Conservation (phyloP, 2,797 vertebrate genomes). For the Psittacula echo region DNA sequence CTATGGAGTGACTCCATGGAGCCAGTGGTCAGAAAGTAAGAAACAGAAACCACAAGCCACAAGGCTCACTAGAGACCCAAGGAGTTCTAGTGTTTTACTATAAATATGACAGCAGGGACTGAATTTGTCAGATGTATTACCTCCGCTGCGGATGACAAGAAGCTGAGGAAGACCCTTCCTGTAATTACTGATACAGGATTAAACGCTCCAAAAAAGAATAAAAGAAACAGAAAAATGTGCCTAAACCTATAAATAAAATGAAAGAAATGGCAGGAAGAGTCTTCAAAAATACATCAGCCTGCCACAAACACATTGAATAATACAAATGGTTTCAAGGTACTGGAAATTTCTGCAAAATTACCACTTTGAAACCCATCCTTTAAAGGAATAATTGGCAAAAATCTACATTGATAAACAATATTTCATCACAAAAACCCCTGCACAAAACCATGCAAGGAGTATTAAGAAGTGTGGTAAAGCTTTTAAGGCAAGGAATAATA, state of each 20-base stretch:
- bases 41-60: conserved; percentile 16
- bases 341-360: neutral
- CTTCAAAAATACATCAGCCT: neutral
- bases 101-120: neutral
- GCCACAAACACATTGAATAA: neutral
- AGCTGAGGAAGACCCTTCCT: neutral
- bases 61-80: neutral
- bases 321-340: neutral
- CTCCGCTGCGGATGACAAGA: neutral
- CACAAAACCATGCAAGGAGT: neutral
- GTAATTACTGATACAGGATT: neutral
- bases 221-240: neutral
- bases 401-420: neutral
- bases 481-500: neutral
- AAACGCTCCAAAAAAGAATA: neutral
- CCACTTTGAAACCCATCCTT: neutral
- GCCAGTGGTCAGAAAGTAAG: neutral
- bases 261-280: conserved; percentile 1
- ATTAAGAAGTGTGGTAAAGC: neutral
- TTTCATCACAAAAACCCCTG: neutral
- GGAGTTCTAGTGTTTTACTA: neutral
- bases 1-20: neutral
- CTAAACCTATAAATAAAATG: neutral
- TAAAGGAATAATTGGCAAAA: neutral
- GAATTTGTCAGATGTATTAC: neutral